Evolutionary conservation across 92 coral and sea anemone genomes (phyloP).

Genomic region (Parazoanthus atlanticus): DNA sequence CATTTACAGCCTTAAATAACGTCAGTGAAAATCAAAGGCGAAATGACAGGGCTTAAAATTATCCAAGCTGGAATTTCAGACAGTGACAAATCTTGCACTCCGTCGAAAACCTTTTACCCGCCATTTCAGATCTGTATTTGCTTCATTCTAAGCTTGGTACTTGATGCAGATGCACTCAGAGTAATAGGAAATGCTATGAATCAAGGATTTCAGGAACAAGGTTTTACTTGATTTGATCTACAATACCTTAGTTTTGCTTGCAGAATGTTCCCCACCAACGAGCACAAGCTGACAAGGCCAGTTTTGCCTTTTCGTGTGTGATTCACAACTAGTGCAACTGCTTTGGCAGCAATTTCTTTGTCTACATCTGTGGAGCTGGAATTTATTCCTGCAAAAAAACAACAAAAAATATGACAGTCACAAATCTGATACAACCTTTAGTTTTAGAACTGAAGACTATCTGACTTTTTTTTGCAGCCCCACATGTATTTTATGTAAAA

Average conservation of each 20-base stretch:
- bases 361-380: conserved; percentile 18
- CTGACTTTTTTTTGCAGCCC: background rate
- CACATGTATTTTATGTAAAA: too few relatives aligned
- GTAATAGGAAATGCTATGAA: too few relatives aligned
- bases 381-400: conserved; percentile 3
- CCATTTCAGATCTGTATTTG: too few relatives aligned
- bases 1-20: background rate
- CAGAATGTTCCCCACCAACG: conserved; percentile 27
- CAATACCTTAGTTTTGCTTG: conserved; percentile 25
- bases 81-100: background rate
- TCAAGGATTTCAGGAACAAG: background rate
- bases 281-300: conserved; percentile 27
- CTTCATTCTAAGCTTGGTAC: too few relatives aligned
- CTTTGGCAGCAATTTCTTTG: conserved; percentile 30
- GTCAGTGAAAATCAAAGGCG: background rate
- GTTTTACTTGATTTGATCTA: background rate
- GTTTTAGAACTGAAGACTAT: background rate
- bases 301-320: conserved; percentile 21
- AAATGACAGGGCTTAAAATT: background rate
- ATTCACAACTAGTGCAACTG: conserved; percentile 22
- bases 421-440: background rate
- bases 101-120: background rate
- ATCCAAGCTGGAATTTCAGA: background rate
- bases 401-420: background rate
- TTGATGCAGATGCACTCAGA: too few relatives aligned